phyloP scores from a whole-genome alignment of 2,797 vertebrate genomes.

The Thalassophryne amazonica region DNA sequence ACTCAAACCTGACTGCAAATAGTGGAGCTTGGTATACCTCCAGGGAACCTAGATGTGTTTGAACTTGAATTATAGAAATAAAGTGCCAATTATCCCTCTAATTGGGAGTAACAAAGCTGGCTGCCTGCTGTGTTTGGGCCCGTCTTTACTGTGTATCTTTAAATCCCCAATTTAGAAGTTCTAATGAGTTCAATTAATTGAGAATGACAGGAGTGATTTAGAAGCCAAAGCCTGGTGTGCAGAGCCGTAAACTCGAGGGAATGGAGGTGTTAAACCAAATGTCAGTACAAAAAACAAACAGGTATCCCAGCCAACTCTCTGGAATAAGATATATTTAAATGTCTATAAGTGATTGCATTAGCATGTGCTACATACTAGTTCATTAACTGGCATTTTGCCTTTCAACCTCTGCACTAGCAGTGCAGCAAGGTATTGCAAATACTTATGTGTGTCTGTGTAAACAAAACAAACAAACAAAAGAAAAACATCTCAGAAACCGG shows the following conservation, averaged over 20 bases:
- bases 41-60: constrained; percentile 55
- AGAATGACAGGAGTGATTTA: constrained; percentile 55
- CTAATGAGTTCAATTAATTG: constrained; percentile 73
- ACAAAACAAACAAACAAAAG: too few species aligned
- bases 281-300: constrained; percentile 5
- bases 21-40: constrained; percentile 50
- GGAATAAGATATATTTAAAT: constrained; percentile 17
- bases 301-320: background rate
- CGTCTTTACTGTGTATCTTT: constrained; percentile 59
- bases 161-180: constrained; percentile 67
- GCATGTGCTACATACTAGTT: constrained; percentile 9
- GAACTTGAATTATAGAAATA: constrained; percentile 65
- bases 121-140: constrained; percentile 51
- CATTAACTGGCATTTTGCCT: constrained; percentile 9
- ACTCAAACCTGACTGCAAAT: constrained; percentile 61
- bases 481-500: too few species aligned
- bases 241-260: constrained; percentile 23
- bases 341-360: constrained; percentile 7
- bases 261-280: constrained; percentile 35
- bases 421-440: too few species aligned
- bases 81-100: constrained; percentile 76
- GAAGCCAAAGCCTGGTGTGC: constrained; percentile 41
- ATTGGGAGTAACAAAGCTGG: constrained; percentile 71
- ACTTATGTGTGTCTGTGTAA: too few species aligned
- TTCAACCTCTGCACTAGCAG: too few species aligned